Conservation (phyloP, 2,113 vertebrate species). For the Vidua macroura region DNA sequence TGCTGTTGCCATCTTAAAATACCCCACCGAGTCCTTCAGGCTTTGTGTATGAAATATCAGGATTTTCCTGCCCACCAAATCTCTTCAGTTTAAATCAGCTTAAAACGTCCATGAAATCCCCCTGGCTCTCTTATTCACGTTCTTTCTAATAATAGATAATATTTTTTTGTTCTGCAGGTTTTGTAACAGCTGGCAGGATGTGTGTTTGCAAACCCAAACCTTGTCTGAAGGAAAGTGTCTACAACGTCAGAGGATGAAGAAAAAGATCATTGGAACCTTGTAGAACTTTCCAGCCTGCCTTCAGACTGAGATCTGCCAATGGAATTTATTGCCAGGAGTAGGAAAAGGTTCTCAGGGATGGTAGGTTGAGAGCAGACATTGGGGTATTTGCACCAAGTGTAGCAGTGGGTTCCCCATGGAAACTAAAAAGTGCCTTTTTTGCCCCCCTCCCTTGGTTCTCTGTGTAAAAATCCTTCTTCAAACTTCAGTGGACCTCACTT, state of each 20-base stretch:
- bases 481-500: neutral
- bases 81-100: neutral
- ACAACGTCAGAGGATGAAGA: neutral
- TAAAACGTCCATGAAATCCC: neutral
- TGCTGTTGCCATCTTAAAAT: neutral
- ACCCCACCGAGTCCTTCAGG: neutral
- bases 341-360: neutral
- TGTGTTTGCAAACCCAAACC: neutral
- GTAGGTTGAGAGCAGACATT: neutral
- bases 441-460: fast-evolving
- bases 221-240: neutral
- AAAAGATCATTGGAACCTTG: neutral
- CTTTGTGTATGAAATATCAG: neutral
- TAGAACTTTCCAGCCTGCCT: neutral
- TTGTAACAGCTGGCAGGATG: neutral
- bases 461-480: neutral
- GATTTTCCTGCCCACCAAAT: neutral
- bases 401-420: neutral
- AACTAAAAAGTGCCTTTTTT: neutral
- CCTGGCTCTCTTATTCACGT: neutral
- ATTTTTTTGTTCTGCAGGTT: neutral
- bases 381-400: neutral
- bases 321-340: neutral
- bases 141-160: neutral
- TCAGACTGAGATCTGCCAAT: neutral